Evolutionary conservation across 2,888 invertebrate genomes (phyloP), one percentile per base, ranked within the genome.

Genomic region (Hoplodrina ambigua): DNA sequence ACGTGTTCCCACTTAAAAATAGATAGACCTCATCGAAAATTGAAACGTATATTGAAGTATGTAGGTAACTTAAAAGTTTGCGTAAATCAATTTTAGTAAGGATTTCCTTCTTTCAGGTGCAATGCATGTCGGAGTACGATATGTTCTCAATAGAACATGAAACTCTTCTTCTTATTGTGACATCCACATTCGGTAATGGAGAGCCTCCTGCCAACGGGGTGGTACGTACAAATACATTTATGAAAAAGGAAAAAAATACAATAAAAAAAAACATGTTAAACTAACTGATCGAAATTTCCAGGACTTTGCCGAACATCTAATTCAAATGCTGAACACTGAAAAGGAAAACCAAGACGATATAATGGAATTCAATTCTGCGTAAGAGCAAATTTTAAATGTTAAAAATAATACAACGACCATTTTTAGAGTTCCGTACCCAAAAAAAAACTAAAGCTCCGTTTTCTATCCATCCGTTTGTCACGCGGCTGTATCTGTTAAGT

Each of bases 201-300:
- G 99, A 99, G 95, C 98, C 99, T 25, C 99, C 99, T 0, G 99
- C 99, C 90, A 99, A 99, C 92, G 99, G 99, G 80, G 98, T 98
- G 96, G 98, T 98, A 94, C 94, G 96, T 93, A 74, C 20, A 44
- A 13, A 17, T n/a, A 0, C 0, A 33, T 13, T 19, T 15, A 72
- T 50, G 41, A 1, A 15, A 71, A 30, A 37, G 0, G 0, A 11
- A 49, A 5, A 41, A 20, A 6, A 1, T 17, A 5, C 0, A 46
- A 5, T 17, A 4, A 56, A 44, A 37, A 17, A 33, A 0, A 30
- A 30, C 0, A 15, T 30, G 13, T 19, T 25, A 11, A 33, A 52
- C 13, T 15, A 33, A 30, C 0, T 15, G 1, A 41, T 60, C 8
- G 37, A 55, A 30, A 50, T 77, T 86, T 85, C 2, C 83, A 95